Base-by-base conservation (phyloP, 2,888 invertebrate genomes). In the Drosophila seclusa region DNA sequence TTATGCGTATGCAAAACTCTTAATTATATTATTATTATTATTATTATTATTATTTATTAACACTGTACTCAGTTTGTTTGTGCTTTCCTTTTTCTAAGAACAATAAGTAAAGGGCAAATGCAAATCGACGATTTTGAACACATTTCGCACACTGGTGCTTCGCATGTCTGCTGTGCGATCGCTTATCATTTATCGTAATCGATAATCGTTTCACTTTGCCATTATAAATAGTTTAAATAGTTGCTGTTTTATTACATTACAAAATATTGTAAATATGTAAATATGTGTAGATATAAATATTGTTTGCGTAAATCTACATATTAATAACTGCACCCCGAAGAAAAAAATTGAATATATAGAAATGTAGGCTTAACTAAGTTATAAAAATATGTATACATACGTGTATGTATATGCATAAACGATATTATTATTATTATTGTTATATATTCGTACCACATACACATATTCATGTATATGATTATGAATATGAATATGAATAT, bases 251-350 rank as follows among this genome's bases (percentile, higher is more conserved):
- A 62, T 24, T 31, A 31, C 32, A 55, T 50, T 68, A 49, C 69
- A 45, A 60, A 62, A 71, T n/a, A n/a, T 31, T 42, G 11, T 62
- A 36, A 65, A 45, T 53, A 55, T 55, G 24, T 74, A 50, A 54
- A 63, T 60, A 54, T 55, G 40, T 58, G 7, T 36, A 40, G 13
- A 16, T 32, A 50, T 60, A 31, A n/a, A n/a, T 60, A 49, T 29
- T 13, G 7, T 24, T 24, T 54, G 53, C 18, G 24, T 54, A 32
- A 53, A 24, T 32, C 61, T 54, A 61, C 31, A 67, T 75, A 75
- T 80, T 71, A 82, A 69, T 79, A 82, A 87, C 85, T 86, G 86
- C 86, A 85, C 85, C 86, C 83, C 77, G 72, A 77, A 80, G 68
- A 82, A 82, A 76, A 74, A 64, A 45, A 66, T 74, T 52, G 52